A percentile compares a stretch with the other conserved stretches of the same genome.
phyloP scores from a whole-genome alignment of 2,888 invertebrate species.

The Pycnomerus fuliginosus region DNA sequence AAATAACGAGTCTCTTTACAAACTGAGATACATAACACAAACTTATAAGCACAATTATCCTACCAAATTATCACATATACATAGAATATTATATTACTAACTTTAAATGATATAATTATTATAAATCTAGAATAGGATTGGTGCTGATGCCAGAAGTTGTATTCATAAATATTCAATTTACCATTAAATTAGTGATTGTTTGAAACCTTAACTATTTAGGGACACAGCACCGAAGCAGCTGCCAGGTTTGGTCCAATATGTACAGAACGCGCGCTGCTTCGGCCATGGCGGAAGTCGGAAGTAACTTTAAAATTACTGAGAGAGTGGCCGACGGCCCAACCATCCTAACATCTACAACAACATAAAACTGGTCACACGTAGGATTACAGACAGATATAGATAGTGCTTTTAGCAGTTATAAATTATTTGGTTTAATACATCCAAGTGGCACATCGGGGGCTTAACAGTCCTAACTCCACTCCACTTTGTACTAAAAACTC shows the following conservation, averaged over 20 bases:
- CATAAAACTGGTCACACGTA: slow-evolving; percentile 41
- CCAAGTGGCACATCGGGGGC: slow-evolving; percentile 49
- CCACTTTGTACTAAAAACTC: slow-evolving; percentile 48
- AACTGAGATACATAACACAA: slow-evolving; percentile 54
- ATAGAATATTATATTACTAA: slow-evolving; percentile 36
- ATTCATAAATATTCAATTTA: slow-evolving; percentile 45
- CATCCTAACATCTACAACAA: slow-evolving; percentile 36
- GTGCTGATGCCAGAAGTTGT: slow-evolving; percentile 50
- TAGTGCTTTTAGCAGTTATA: slow-evolving; percentile 50
- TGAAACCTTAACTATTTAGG: slow-evolving; percentile 12
- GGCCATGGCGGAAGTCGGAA: slow-evolving; percentile 51
- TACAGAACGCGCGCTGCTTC: slow-evolving; percentile 45
- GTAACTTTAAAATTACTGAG: slow-evolving; percentile 23
- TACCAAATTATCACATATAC: slow-evolving; percentile 57
- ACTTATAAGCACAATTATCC: slow-evolving; percentile 52
- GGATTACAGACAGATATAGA: slow-evolving; percentile 38
- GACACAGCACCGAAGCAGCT: slow-evolving; percentile 11
- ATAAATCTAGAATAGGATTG: slow-evolving; percentile 52
- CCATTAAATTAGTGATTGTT: slow-evolving; percentile 58
- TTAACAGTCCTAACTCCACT: slow-evolving; percentile 33
- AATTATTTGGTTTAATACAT: slow-evolving; percentile 56
- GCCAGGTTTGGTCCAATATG: slow-evolving; percentile 51
- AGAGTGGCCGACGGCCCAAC: slow-evolving; percentile 1
- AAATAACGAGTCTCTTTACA: slow-evolving; percentile 49
- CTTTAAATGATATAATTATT: slow-evolving; percentile 42